Base-by-base conservation (phyloP, 2,888 invertebrate species). In the Unio pictorum region DNA sequence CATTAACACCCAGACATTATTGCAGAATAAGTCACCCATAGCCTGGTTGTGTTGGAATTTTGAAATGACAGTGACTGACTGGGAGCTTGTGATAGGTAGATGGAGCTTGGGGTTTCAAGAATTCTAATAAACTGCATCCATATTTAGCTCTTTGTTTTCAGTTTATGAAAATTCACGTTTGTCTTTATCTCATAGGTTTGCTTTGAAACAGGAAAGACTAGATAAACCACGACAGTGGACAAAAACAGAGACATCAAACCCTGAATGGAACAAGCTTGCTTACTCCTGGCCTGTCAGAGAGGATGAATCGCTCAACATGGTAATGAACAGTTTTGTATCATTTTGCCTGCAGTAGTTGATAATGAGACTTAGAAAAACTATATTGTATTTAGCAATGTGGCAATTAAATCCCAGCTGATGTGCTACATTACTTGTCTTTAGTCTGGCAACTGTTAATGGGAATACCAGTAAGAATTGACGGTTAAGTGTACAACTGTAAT, bases 221-320 rank as follows among this genome's bases (percentile, higher is more conserved):
- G 87, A 88, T 28, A 89, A 87, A 68, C 78, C 90, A 17, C 89
- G 90, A 55, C 89, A 90, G 80, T 90, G 90, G 90, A 89, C 89
- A 71, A 83, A 84, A 71, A 88, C 87, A 7, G 83, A 88, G 59
- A 81, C 84, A 0, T 80, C 83, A 3, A 90, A 90, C 72, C 81
- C 84, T 17, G 88, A 90, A 67, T 90, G 89, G 88, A 86, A 88
- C 73, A 90, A 90, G 73, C 80, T 80, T 62, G 90, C 89, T 6
- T 81, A 86, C 61, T 89, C 90, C 55, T 90, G 90, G 90, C 90
- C 90, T 5, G 84, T 87, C 17, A 84, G 78, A 67, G 78, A 80
- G 61, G 82, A 87, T 69, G 90, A 89, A 6, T 69, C 80, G 8
- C 70, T 86, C 17, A 89, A 89, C 75, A 84, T 86, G 81, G 89